phyloP scores from a whole-genome alignment of 1,140 invertebrate genomes.

The Drosophila tristis region DNA sequence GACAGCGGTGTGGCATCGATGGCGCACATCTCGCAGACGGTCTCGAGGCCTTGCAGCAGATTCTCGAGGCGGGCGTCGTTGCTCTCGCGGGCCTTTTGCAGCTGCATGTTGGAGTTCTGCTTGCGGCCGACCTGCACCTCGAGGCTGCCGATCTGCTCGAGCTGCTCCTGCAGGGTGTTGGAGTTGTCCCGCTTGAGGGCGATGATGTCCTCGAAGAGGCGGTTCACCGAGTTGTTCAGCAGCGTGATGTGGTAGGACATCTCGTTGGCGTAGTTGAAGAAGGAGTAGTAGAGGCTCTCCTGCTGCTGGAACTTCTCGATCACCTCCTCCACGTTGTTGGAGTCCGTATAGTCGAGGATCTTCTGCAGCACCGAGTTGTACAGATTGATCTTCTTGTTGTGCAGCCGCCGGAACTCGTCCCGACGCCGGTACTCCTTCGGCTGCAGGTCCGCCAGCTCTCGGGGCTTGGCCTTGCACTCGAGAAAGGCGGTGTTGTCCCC shows the following conservation, averaged over 20 bases:
- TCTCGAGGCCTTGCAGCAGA: slow-evolving; percentile 67
- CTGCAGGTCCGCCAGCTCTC: slow-evolving; percentile 69
- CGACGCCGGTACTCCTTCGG: slow-evolving; percentile 69
- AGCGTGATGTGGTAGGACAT: slow-evolving; percentile 76
- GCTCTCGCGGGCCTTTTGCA: slow-evolving; percentile 46
- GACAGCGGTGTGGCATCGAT: slow-evolving; percentile 53
- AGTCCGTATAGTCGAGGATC: slow-evolving; percentile 65
- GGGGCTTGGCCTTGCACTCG: slow-evolving; percentile 59
- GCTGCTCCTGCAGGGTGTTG: slow-evolving; percentile 54
- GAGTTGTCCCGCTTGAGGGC: slow-evolving; percentile 62
- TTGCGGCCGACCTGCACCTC: slow-evolving; percentile 53
- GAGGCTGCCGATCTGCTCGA: slow-evolving; percentile 53
- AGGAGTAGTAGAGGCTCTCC: slow-evolving; percentile 76
- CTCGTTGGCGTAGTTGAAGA: slow-evolving; percentile 80
- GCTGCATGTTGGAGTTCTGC: slow-evolving; percentile 50
- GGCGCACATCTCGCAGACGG: slow-evolving; percentile 62
- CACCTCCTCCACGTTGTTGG: slow-evolving; percentile 59
- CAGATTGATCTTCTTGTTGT: slow-evolving; percentile 71
- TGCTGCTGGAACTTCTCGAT: slow-evolving; percentile 75
- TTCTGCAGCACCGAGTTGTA: slow-evolving; percentile 74
- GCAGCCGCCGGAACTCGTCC: slow-evolving; percentile 58
- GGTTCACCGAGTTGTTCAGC: slow-evolving; percentile 74
- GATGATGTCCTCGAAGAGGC: slow-evolving; percentile 68
- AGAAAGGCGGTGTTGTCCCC: slow-evolving; percentile 67
- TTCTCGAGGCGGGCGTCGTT: slow-evolving; percentile 64